Percentiles rank a stretch among this genome's conserved stretches.
Evolutionary conservation across 2,113 vertebrate species (phyloP).

Genomic region (Nerophis ophidion): DNA sequence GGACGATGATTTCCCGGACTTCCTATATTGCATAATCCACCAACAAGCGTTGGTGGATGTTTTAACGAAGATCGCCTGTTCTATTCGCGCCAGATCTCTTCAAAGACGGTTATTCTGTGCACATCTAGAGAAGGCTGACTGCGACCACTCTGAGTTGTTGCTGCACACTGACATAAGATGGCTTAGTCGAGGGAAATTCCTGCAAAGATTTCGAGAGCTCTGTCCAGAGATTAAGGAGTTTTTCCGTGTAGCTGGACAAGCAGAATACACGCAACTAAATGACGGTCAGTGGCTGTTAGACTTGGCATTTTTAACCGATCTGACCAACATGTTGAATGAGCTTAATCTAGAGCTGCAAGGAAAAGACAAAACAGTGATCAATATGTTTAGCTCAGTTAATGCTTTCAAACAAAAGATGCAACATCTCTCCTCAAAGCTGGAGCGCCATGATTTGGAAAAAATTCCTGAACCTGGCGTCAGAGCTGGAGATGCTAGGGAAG

Average conservation of each 20-base stretch:
- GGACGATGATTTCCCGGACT: no score
- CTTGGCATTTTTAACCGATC: no score
- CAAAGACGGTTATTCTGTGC: no score
- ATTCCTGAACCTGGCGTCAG: not conserved
- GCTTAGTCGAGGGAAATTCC: constrained; percentile 5
- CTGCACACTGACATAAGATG: not conserved
- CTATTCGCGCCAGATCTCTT: no score
- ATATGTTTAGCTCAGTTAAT: constrained; percentile 39
- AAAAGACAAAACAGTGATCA: constrained; percentile 20
- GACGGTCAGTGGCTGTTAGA: no score
- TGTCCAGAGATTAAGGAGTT: constrained; percentile 13
- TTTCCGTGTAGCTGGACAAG: constrained; percentile 9
- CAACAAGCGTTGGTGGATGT: no score
- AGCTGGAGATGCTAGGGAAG: not conserved
- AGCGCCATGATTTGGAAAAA: no score
- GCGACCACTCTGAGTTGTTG: no score
- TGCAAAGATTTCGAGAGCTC: constrained; percentile 15
- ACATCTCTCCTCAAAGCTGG: constrained; percentile 30
- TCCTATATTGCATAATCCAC: no score
- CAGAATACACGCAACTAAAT: constrained; percentile 34
- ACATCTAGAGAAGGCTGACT: no score
- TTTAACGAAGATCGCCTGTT: no score
- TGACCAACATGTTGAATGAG: constrained; percentile 35
- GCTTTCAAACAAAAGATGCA: constrained; percentile 28
- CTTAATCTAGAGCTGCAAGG: constrained; percentile 34